phyloP scores from a whole-genome alignment of 2,888 invertebrate species.

The Yponomeuta malinellus region DNA sequence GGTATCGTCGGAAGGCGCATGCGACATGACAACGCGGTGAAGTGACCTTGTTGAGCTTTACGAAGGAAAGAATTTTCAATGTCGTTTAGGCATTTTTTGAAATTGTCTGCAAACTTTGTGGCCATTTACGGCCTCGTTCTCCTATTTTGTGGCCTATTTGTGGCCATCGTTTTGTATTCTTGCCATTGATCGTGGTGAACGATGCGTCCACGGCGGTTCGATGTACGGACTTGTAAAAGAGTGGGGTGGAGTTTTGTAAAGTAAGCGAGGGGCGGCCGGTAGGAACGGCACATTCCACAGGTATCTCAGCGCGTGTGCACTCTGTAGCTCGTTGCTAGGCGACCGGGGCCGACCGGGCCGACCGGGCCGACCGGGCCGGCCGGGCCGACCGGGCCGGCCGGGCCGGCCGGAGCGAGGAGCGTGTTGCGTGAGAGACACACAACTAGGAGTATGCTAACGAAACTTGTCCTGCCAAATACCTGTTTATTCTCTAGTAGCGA shows the following conservation, averaged over 20 bases:
- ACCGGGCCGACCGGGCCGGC: neutral
- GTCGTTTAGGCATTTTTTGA: slow-evolving; percentile 5
- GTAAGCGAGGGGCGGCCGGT: neutral
- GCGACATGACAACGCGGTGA: slow-evolving; percentile 14
- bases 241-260: neutral
- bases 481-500: slow-evolving; percentile 27
- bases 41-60: slow-evolving; percentile 17
- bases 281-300: slow-evolving; percentile 14
- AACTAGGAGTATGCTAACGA: slow-evolving; percentile 28
- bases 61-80: slow-evolving; percentile 1
- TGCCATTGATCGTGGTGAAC: slow-evolving; percentile 8
- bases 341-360: neutral
- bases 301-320: slow-evolving; percentile 4
- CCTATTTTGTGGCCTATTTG: slow-evolving; percentile 9
- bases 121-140: slow-evolving; percentile 2
- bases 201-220: neutral
- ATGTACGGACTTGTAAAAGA: neutral
- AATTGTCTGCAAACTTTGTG: slow-evolving; percentile 6
- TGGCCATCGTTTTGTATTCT: slow-evolving; percentile 5
- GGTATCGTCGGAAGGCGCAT: neutral
- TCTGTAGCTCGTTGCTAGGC: slow-evolving; percentile 15
- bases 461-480: slow-evolving; percentile 40
- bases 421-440: slow-evolving; percentile 10
- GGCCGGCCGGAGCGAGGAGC: neutral
- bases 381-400: slow-evolving; percentile 2